Base-by-base conservation (phyloP, 2,888 invertebrate genomes). In the Orchestes rusci region DNA sequence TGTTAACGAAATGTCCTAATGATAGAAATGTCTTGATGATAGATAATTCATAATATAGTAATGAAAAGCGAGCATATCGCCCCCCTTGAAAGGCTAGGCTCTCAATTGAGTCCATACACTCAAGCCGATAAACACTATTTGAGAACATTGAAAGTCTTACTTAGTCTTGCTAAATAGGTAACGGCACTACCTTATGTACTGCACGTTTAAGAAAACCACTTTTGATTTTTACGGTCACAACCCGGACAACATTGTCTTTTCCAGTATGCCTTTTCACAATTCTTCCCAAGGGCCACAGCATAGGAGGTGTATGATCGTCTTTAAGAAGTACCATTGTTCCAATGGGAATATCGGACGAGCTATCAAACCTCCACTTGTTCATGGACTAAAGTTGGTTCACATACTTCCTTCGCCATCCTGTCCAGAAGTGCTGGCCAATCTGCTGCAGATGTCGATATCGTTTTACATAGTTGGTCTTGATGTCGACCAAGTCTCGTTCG, bases 191-290 rank as follows among this genome's bases (percentile, higher is more conserved):
- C 23, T 23, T 23, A 23, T 23, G 5, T 23, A 23, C 7, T 5
- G 23, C 23, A 23, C 23, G 23, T 23, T 8, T 23, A 23, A 23
- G 23, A 7, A 42, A 18, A 31, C 37, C 32, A 16, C 16, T 2
- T 15, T 17, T 31, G 2, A 30, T 37, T 32, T 31, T 29, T 8
- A 43, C 32, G 15, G 16, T 39, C 16, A 41, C 45, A 4, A 45
- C n/a, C n/a, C n/a, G n/a, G n/a, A n/a, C n/a, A n/a, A n/a, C n/a
- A n/a, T n/a, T n/a, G n/a, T n/a, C n/a, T 41, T 10, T 35, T 15
- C 31, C 31, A 31, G 31, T 8, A n/a, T 31, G 31, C 15, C 7
- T 12, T 12, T 8, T 12, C 7, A 31, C 31, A 12, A 31, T 31
- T 12, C 31, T 10, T 31, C 31, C 31, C 12, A 31, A n/a, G n/a